Evolutionary conservation across 1,140 invertebrate genomes (phyloP), one percentile per base, ranked within the genome.

Genomic region (Drosophila santomea): DNA sequence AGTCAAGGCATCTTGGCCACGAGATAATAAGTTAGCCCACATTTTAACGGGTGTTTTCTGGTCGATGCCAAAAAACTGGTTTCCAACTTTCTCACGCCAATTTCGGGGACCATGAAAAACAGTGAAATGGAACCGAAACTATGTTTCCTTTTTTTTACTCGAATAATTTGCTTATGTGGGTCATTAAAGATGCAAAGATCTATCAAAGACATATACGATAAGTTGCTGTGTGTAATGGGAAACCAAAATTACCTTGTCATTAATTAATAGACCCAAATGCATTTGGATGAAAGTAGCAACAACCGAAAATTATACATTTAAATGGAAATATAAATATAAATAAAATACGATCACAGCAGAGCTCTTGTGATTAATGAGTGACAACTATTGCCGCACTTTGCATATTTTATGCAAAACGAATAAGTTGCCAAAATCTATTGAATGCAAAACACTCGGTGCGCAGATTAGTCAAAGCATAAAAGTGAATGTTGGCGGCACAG

Each of bases 1-100:
- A 41, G 38, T 45, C 41, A 50, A 44, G 32, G 20, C 52, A 50
- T 15, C 15, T 48, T 48, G 56, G 55, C 72, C 79, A 68, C 41
- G 23, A 54, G 50, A 58, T 57, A 50, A 76, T 63, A 66, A 52
- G 47, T 43, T 67, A 55, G 25, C 45, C 54, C 76, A 73, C 56
- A 67, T 78, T 78, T 78, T 59, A 43, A 36, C 17, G 25, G 66
- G 11, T 67, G 41, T 23, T 45, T 68, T 64, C 38, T 43, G 25
- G 15, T 43, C 20, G 43, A 20, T 67, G 28, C 48, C 28, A 25
- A 39, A 39, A 84, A 90, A 90, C 81, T 32, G 85, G 85, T 90
- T 90, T 79, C 66, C 25, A 25, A 82, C 85, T 90, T 90, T 90
- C 85, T 90, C 85, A 90, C 85, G 85, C 78, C 81, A 86, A 82